Conservation (phyloP, 2,888 invertebrate species). For the Miltochrista miniata region DNA sequence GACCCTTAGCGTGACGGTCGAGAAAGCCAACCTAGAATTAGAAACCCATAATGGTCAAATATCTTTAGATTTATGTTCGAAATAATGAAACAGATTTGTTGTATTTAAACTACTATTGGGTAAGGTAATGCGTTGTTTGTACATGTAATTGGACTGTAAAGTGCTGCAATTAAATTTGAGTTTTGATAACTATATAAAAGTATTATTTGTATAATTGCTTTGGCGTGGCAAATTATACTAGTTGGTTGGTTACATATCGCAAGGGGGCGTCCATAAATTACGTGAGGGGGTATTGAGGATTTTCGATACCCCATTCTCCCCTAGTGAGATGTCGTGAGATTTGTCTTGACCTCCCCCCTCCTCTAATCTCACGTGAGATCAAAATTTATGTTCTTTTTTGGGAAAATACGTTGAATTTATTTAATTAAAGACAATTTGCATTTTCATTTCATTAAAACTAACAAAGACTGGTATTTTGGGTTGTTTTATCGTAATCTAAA, state of each 20-base stretch:
- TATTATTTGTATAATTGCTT: slow-evolving; percentile 6
- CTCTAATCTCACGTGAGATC: too few relatives aligned
- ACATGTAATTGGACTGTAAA: slow-evolving; percentile 31
- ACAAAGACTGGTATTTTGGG: too few relatives aligned
- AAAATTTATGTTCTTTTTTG: too few relatives aligned
- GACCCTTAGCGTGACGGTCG: neutral
- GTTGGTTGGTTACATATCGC: slow-evolving; percentile 7
- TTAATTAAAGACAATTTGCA: too few relatives aligned
- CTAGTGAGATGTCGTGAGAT: too few relatives aligned
- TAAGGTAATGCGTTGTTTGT: slow-evolving; percentile 25
- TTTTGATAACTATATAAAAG: slow-evolving; percentile 2
- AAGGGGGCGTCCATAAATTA: too few relatives aligned
- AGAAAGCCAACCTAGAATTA: slow-evolving; percentile 66
- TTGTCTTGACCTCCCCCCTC: too few relatives aligned
- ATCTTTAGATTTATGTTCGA: slow-evolving; percentile 68
- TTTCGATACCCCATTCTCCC: too few relatives aligned
- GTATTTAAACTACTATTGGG: slow-evolving; percentile 42
- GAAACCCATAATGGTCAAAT: slow-evolving; percentile 68
- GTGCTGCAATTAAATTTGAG: slow-evolving; percentile 5
- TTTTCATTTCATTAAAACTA: too few relatives aligned
- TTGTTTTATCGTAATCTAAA: too few relatives aligned
- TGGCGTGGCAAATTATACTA: slow-evolving; percentile 12
- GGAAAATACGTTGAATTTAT: too few relatives aligned
- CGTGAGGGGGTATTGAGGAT: too few relatives aligned
- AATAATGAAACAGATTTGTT: slow-evolving; percentile 15